These are phyloP conservation scores for Aphidoletes aphidimyza DNA, from an alignment of 2,888 invertebrate genomes.

Conservation along the genomic window DNA sequence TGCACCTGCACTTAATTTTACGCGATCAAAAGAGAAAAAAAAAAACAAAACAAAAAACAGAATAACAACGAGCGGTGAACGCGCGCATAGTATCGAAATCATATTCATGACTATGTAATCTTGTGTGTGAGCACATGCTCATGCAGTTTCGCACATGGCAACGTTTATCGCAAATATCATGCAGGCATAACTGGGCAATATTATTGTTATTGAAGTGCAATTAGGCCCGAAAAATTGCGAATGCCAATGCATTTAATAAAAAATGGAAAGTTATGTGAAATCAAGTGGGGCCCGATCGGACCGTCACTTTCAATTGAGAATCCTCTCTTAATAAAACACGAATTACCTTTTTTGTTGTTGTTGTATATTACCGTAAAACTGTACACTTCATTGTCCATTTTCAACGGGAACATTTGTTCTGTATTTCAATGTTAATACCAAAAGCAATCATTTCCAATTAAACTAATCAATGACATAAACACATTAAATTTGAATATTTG, in stretches of 20 bases:
- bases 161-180: conserved; percentile 45
- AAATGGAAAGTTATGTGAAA: conserved; percentile 8
- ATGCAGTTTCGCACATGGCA: background rate
- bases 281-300: background rate
- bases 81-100: conserved; percentile 31
- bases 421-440: conserved; percentile 3
- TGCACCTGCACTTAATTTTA: conserved; percentile 12
- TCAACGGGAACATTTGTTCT: no score
- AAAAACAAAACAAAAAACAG: background rate
- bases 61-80: background rate
- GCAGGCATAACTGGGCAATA: conserved; percentile 18
- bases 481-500: conserved; percentile 15
- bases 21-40: background rate
- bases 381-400: background rate
- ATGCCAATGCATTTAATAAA: background rate
- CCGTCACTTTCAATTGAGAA: conserved; percentile 18
- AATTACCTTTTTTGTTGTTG: no score
- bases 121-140: conserved; percentile 30
- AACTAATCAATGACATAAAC: conserved; percentile 43
- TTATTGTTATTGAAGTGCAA: conserved; percentile 42
- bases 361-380: no score
- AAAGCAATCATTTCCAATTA: conserved; percentile 14
- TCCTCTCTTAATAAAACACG: background rate
- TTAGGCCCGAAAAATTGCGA: background rate
- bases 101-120: conserved; percentile 43